These are phyloP conservation scores for Campoletis raptor DNA, from an alignment of 2,888 invertebrate genomes.

Conservation along the genomic window DNA sequence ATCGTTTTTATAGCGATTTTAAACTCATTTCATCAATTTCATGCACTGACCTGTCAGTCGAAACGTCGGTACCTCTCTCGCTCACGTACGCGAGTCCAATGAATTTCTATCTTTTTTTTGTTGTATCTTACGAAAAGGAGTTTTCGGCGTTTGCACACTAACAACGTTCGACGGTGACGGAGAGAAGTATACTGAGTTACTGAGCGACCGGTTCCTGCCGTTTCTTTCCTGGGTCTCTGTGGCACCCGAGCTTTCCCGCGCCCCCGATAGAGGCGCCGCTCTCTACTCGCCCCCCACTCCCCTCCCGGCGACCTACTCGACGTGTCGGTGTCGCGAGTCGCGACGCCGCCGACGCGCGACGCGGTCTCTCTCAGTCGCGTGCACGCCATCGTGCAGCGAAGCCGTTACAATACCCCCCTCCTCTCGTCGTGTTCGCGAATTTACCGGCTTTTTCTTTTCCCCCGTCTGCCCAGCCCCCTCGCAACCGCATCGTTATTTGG, in stretches of 20 bases:
- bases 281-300: neutral
- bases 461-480: neutral
- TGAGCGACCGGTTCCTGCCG: constrained; percentile 74
- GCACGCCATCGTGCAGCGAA: constrained; percentile 15
- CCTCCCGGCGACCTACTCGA: neutral
- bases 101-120: constrained; percentile 1
- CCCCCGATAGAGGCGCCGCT: constrained; percentile 42
- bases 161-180: constrained; percentile 73
- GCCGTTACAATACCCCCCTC: constrained; percentile 21
- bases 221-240: constrained; percentile 72
- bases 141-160: constrained; percentile 55
- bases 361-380: constrained; percentile 31
- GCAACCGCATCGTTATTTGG: constrained; percentile 14
- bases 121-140: neutral
- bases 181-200: constrained; percentile 74
- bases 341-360: no score
- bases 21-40: neutral
- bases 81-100: constrained; percentile 22
- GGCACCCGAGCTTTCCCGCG: constrained; percentile 68
- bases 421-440: constrained; percentile 46
- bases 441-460: constrained; percentile 35
- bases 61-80: constrained; percentile 28
- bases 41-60: constrained; percentile 79
- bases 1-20: neutral
- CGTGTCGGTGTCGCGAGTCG: neutral